These are phyloP conservation scores for Troides helena DNA, from an alignment of 2,888 invertebrate genomes.

Conservation along the genomic window DNA sequence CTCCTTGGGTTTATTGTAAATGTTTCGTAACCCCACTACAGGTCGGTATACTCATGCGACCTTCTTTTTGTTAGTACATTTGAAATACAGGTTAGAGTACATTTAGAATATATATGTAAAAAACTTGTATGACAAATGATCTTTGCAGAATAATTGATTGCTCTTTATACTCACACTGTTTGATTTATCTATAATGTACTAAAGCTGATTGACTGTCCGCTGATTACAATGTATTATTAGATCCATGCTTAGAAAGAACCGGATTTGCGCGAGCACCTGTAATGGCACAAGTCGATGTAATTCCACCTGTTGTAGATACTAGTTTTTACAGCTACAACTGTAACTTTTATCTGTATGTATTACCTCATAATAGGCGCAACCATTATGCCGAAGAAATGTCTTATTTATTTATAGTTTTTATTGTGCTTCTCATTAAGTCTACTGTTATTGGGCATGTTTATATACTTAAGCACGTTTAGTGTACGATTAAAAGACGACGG, in stretches of 20 bases:
- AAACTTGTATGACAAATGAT: neutral
- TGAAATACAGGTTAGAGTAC: neutral
- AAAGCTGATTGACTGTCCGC: slow-evolving; percentile 29
- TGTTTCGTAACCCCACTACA: slow-evolving; percentile 53
- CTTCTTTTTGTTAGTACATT: slow-evolving; percentile 55
- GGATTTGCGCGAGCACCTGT: slow-evolving; percentile 51
- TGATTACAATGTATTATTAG: slow-evolving; percentile 47
- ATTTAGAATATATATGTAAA: neutral
- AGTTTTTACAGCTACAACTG: slow-evolving; percentile 61
- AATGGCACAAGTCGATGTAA: slow-evolving; percentile 52
- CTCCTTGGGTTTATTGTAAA: slow-evolving; percentile 11
- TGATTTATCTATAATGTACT: slow-evolving; percentile 15
- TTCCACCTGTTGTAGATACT: slow-evolving; percentile 62
- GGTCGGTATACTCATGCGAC: slow-evolving; percentile 75
- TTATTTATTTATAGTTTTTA: slow-evolving; percentile 36
- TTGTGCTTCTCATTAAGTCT: slow-evolving; percentile 14
- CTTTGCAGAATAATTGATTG: slow-evolving; percentile 29
- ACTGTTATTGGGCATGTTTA: no score
- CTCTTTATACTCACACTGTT: slow-evolving; percentile 33
- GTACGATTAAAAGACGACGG: slow-evolving; percentile 66
- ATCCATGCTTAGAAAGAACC: slow-evolving; percentile 52
- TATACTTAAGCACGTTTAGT: slow-evolving; percentile 37
- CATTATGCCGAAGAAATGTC: slow-evolving; percentile 36
- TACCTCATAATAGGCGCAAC: slow-evolving; percentile 41
- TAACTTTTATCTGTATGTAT: slow-evolving; percentile 41